phyloP scores from a whole-genome alignment of 2,888 invertebrate species.

The Poecilobothrus nobilitatus region DNA sequence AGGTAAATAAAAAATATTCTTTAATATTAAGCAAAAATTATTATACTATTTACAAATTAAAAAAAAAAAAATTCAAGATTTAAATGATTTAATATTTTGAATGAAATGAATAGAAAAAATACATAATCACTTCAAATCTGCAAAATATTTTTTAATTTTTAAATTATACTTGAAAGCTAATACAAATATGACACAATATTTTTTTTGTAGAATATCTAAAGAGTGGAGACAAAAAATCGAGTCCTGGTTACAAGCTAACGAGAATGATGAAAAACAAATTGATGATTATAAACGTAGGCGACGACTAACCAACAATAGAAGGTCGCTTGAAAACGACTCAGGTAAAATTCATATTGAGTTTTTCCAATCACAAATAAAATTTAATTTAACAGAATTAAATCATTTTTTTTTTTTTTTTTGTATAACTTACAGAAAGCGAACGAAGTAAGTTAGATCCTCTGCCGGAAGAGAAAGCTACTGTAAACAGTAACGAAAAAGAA shows the following conservation, averaged over 20 bases:
- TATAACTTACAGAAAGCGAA: constrained; percentile 60
- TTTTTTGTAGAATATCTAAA: constrained; percentile 46
- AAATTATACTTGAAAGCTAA: no score
- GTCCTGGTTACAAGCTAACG: constrained; percentile 82
- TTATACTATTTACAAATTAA: neutral
- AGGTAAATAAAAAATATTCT: constrained; percentile 46
- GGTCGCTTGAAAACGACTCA: constrained; percentile 78
- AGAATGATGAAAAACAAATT: constrained; percentile 65
- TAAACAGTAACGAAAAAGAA: constrained; percentile 32
- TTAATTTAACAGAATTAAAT: neutral
- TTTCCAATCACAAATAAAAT: neutral
- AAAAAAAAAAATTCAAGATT: neutral
- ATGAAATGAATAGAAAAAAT: no score
- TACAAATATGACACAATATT: neutral
- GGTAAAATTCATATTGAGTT: constrained; percentile 47
- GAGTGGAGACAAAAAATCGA: constrained; percentile 88
- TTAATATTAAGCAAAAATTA: neutral
- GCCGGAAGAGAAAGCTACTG: constrained; percentile 55
- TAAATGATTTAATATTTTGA: no score
- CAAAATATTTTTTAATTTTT: no score
- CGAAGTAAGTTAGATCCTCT: constrained; percentile 64
- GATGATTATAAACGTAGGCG: constrained; percentile 60
- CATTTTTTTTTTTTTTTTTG: neutral
- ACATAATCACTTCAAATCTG: no score
- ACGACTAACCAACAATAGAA: constrained; percentile 60